Base-by-base conservation (phyloP, 2,113 vertebrate genomes). In the Lepisosteus oculatus region DNA sequence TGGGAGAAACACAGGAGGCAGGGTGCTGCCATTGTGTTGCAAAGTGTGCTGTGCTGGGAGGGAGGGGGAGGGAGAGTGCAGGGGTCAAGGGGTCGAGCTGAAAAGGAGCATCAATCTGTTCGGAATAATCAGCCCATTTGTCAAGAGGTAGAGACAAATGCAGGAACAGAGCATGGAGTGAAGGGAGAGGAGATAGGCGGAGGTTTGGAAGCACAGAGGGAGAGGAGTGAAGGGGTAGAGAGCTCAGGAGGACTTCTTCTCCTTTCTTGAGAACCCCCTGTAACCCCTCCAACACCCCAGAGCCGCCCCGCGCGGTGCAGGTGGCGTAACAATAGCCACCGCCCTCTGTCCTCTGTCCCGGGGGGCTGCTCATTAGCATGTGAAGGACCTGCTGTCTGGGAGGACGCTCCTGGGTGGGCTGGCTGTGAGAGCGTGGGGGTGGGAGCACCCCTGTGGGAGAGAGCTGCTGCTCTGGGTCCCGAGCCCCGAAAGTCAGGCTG, bases 1-100 rank as follows among this genome's bases (percentile, higher is more conserved):
- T 6, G 47, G 47, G 47, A 9, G 5, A 5, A 51, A 9, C 9
- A 9, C 43, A 47, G 89, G 88, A 0, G 2, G 74, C 0, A 94
- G 0, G 0, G 97, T 87, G 67, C 80, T 91, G 0, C 95, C 95
- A 14, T 93, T 98, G 84, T 76, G 96, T 75, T 97, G 47, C 75
- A 99, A 4, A 62, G 41, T 57, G 17, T 41, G 15, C 13, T 17
- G 61, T 41, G 61, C 11, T 29, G 17, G 13, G 15, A 14, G 41
- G 6, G 2, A 68, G 11, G 15, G 43, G 13, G 11, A 12, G 64
- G 13, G 14, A 1, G 4, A 8, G 8, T 54, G 9, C 51, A 44
- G n/a, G 42, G 41, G 47, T 43, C 8, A 11, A 12, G 14, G 57
- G 12, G 7, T 55, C 45, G 54, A 11, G 42, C 13, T 43, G 41